phyloP scores from a whole-genome alignment of 1,140 invertebrate genomes.

The Cepaea nemoralis region DNA sequence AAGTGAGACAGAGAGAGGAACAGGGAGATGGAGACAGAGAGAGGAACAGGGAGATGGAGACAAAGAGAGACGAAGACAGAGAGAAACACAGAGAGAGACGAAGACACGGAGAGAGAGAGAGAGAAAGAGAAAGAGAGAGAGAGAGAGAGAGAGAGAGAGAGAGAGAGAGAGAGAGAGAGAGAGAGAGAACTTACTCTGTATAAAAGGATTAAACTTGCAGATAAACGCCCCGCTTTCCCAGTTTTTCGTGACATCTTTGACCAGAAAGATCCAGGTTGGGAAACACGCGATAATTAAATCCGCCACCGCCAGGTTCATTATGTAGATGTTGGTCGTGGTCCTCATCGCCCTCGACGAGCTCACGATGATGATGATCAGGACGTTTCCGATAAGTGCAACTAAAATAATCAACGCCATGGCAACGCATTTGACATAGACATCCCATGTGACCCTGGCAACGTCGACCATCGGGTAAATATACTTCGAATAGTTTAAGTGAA shows the following conservation, averaged over 20 bases:
- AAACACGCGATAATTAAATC: constrained; percentile 69
- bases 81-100: no score
- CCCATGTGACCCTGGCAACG: no score
- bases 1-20: no score
- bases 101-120: no score
- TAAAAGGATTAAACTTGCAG: constrained; percentile 74
- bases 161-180: no score
- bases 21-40: no score
- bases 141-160: no score
- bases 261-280: constrained; percentile 70
- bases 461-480: no score
- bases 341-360: constrained; percentile 70
- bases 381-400: constrained; percentile 62
- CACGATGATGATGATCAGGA: constrained; percentile 60
- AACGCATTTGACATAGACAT: constrained; percentile 57
- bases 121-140: no score
- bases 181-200: constrained; percentile 71
- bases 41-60: no score
- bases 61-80: no score
- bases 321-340: constrained; percentile 85
- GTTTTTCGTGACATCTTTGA: constrained; percentile 62
- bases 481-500: no score
- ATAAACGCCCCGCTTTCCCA: constrained; percentile 72
- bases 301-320: constrained; percentile 87
- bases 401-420: constrained; percentile 53